Evolutionary conservation across 2,888 invertebrate species (phyloP), one percentile per base, ranked within the genome.

Genomic region (Andrena camellia): DNA sequence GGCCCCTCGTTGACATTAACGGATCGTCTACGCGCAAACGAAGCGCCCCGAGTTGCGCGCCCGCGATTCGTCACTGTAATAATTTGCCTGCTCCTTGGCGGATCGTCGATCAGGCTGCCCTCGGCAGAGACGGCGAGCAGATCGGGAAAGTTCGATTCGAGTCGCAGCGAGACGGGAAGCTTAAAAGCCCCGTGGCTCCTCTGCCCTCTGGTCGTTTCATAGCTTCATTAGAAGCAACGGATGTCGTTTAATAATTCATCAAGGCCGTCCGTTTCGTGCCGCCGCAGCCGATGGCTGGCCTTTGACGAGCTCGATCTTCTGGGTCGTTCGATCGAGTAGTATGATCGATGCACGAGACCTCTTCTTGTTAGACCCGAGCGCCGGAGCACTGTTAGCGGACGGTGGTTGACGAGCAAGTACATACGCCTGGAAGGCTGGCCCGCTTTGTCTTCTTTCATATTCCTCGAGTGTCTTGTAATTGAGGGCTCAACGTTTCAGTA

Each of bases 171-270:
- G n/a, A 62, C 29, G 35, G 23, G 67, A 62, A 62, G 67, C 70
- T 69, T 31, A 48, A 50, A 8, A 48, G 31, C 52, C 20, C 74
- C n/a, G 70, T 72, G 73, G 26, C 68, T 68, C 60, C 13, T 57
- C 26, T 57, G 66, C 78, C 77, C 64, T 81, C 72, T 35, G 78
- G 71, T 86, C 89, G 90, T 90, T 91, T 91, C 90, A 91, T 88
- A 86, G 92, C 92, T 91, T 91, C 91, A 92, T 91, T 91, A 91
- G 89, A 88, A 84, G 87, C 87, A 86, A 90, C 90, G 90, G 88
- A 90, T 90, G 86, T 77, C 90, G 92, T 91, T 91, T 91, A 91
- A 91, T 92, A 91, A 91, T 91, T 91, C 91, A 91, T 91, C 90
- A 87, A 81, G 85, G 81, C 84, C 79, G 71, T 76, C 50, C 35